These are phyloP conservation scores for Lampropteryx suffumata DNA, from an alignment of 2,888 invertebrate genomes.

Conservation along the genomic window DNA sequence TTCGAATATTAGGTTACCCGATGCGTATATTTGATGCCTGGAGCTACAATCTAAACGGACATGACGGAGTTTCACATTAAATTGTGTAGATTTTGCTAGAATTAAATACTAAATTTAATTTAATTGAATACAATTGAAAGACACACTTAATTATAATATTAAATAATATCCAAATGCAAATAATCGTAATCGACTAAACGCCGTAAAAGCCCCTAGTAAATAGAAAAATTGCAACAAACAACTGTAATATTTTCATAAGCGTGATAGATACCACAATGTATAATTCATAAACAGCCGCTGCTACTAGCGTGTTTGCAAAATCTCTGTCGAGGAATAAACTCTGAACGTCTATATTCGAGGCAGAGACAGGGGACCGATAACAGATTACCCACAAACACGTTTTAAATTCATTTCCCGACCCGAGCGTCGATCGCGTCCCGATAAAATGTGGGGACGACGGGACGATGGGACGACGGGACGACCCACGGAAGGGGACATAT, in stretches of 20 bases:
- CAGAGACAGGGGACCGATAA: constrained; percentile 82
- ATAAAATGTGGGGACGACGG: constrained; percentile 81
- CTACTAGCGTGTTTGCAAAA: constrained; percentile 52
- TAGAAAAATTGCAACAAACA: constrained; percentile 19
- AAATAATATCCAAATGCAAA: neutral
- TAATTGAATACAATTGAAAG: too few relatives aligned
- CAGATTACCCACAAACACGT: constrained; percentile 84
- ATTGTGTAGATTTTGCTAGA: too few relatives aligned
- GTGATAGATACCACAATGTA: constrained; percentile 22
- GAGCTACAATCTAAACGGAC: constrained; percentile 5
- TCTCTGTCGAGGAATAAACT: constrained; percentile 65
- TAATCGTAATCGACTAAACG: constrained; percentile 6
- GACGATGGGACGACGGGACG: constrained; percentile 61
- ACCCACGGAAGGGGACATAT: constrained; percentile 78
- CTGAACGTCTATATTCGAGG: constrained; percentile 78
- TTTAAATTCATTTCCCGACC: constrained; percentile 83
- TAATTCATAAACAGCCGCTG: constrained; percentile 21
- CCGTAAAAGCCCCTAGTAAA: constrained; percentile 2
- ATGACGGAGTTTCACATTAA: too few relatives aligned
- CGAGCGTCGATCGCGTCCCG: constrained; percentile 80
- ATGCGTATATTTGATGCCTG: constrained; percentile 16
- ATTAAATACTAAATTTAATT: too few relatives aligned
- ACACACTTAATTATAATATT: too few relatives aligned
- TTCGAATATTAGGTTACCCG: constrained; percentile 23
- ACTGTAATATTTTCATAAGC: constrained; percentile 24